A percentile compares a stretch with the other conserved stretches of the same genome.
phyloP scores from a whole-genome alignment of 1,140 invertebrate species.

The Lethrus apterus region DNA sequence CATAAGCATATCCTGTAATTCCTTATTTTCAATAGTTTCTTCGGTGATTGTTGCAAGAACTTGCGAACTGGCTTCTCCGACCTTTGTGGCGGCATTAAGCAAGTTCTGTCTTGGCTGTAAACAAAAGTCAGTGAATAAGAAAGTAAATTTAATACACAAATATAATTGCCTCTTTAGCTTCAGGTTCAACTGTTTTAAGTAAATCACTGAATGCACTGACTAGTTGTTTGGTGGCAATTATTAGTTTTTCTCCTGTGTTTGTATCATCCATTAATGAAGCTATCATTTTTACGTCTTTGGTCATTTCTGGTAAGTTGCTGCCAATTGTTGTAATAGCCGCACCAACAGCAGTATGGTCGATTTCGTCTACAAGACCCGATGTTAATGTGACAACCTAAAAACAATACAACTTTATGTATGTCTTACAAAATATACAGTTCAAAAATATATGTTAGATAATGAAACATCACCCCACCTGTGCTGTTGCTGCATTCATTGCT shows the following conservation, averaged over 20 bases:
- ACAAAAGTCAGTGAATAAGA: conserved; percentile 4
- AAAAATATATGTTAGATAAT: too few species aligned
- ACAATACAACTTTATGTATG: conserved; percentile 1
- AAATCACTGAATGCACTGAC: conserved; percentile 93
- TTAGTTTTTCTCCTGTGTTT: conserved; percentile 71
- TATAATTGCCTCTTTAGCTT: conserved; percentile 64
- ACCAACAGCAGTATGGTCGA: conserved; percentile 92
- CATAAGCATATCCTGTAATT: conserved; percentile 76
- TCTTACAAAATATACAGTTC: too few species aligned
- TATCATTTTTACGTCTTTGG: conserved; percentile 88
- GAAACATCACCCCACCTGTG: too few species aligned
- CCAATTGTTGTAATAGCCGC: conserved; percentile 96
- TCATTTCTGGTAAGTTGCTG: conserved; percentile 92
- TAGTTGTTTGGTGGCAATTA: conserved; percentile 87
- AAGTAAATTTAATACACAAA: conserved; percentile 39
- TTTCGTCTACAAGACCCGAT: conserved; percentile 70
- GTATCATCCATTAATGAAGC: conserved; percentile 87
- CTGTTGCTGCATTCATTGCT: conserved; percentile 98
- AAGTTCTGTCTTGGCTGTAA: conserved; percentile 74
- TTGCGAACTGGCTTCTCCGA: conserved; percentile 92
- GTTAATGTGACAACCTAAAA: conserved; percentile 81
- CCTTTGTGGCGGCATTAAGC: conserved; percentile 86
- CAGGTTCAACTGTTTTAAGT: conserved; percentile 88
- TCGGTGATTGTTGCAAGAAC: conserved; percentile 94
- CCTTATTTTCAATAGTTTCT: conserved; percentile 70